Evolutionary conservation across 2,113 vertebrate species (phyloP).

Genomic region (Probosciger aterrimus): DNA sequence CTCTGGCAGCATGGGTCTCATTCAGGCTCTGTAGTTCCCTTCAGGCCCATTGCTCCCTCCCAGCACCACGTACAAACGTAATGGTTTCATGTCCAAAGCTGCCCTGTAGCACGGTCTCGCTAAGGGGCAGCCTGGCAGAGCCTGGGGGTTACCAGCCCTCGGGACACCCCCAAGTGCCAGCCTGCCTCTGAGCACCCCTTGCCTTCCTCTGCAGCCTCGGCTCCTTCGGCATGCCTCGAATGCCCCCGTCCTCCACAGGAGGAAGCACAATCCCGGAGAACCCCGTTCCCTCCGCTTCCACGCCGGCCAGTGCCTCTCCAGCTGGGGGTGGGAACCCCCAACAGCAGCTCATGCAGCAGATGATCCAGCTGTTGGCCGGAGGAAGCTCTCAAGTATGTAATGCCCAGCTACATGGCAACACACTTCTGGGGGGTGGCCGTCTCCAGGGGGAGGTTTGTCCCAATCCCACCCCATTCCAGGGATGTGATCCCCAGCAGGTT

Average conservation of each 20-base stretch:
- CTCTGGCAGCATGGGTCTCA: fast-evolving
- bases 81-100: not conserved
- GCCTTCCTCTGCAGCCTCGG: slow-evolving; percentile 76
- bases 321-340: slow-evolving; percentile 66
- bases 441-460: not conserved
- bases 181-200: not conserved
- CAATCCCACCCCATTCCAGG: fast-evolving
- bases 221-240: slow-evolving; percentile 85
- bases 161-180: not conserved
- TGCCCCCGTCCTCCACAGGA: slow-evolving; percentile 86
- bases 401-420: fast-evolving
- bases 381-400: slow-evolving; percentile 78
- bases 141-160: not conserved
- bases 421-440: not conserved
- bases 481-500: not conserved
- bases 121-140: slow-evolving; percentile 55
- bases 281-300: slow-evolving; percentile 82
- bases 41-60: not conserved
- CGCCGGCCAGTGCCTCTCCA: slow-evolving; percentile 74
- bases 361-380: slow-evolving; percentile 94
- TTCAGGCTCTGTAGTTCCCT: not conserved
- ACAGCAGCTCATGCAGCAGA: slow-evolving; percentile 88
- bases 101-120: not conserved
- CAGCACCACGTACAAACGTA: fast-evolving
- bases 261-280: slow-evolving; percentile 86